These are phyloP conservation scores for Linhomoeus sp. DNA, from an alignment of 2,888 invertebrate species.

Conservation along the genomic window DNA sequence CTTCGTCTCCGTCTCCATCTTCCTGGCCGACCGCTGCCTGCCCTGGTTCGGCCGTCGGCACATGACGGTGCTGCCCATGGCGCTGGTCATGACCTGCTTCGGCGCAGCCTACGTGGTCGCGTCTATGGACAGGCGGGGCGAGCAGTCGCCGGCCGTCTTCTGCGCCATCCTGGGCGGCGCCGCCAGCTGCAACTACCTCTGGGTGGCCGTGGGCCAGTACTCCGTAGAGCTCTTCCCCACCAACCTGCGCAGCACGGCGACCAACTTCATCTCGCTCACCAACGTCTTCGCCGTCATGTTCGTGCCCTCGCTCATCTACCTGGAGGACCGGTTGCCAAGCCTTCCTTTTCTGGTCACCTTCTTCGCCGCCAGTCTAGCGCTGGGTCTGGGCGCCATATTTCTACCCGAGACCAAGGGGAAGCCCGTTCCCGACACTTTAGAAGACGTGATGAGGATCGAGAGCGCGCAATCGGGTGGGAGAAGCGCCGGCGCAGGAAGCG, in stretches of 20 bases:
- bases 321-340: too few species aligned
- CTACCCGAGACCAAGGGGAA: slow-evolving; percentile 1
- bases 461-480: too few species aligned
- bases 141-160: not conserved
- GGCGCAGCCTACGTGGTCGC: not conserved
- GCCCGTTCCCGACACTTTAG: not conserved
- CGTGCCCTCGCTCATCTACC: not conserved
- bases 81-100: not conserved
- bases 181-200: slow-evolving; percentile 1
- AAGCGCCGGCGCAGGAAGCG: too few species aligned
- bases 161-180: not conserved
- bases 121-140: not conserved
- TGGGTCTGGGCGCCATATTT: not conserved
- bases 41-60: slow-evolving; percentile 2
- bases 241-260: slow-evolving; percentile 3
- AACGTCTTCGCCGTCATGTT: not conserved
- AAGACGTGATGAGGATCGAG: not conserved
- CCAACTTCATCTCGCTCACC: not conserved
- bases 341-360: too few species aligned
- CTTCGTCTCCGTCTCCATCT: not conserved
- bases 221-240: slow-evolving; percentile 5
- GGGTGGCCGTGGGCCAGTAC: slow-evolving; percentile 6
- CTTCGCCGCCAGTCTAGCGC: too few species aligned
- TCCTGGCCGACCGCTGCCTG: not conserved
- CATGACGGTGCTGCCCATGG: not conserved